Percentiles rank a stretch among this genome's conserved stretches.
phyloP scores from a whole-genome alignment of 2,888 invertebrate genomes.

The Lasioglossum zephyrum region DNA sequence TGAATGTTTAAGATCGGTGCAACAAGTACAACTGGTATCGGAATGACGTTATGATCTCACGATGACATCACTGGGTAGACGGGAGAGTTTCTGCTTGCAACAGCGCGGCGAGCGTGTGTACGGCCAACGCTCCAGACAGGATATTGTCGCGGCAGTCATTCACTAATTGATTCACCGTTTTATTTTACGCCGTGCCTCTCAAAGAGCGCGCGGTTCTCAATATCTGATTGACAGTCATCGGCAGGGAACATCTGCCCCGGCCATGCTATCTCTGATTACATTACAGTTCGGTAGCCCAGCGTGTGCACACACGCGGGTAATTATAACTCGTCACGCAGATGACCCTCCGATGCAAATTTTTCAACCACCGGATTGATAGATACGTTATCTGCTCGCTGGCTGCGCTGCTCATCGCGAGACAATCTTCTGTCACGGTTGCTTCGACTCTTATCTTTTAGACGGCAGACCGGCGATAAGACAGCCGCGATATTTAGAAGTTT shows the following conservation, averaged over 20 bases:
- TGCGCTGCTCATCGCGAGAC: slow-evolving; percentile 1
- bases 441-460: not conserved
- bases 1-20: slow-evolving; percentile 40
- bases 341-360: slow-evolving; percentile 34
- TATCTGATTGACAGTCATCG: slow-evolving; percentile 52
- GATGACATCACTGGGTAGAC: slow-evolving; percentile 68
- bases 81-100: slow-evolving; percentile 62
- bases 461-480: not conserved
- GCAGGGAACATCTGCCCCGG: slow-evolving; percentile 20
- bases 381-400: slow-evolving; percentile 17
- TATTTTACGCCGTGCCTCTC: slow-evolving; percentile 74
- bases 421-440: slow-evolving; percentile 19
- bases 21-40: slow-evolving; percentile 56
- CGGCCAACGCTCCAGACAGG: slow-evolving; percentile 78
- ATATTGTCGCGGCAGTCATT: slow-evolving; percentile 82
- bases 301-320: not conserved
- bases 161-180: slow-evolving; percentile 82
- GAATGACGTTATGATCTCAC: slow-evolving; percentile 72
- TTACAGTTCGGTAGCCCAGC: slow-evolving; percentile 1
- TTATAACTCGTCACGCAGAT: slow-evolving; percentile 43
- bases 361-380: slow-evolving; percentile 25
- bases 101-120: slow-evolving; percentile 63
- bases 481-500: not conserved
- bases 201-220: slow-evolving; percentile 75
- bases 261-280: slow-evolving; percentile 35